These are phyloP conservation scores for Callionymus lyra DNA, from an alignment of 2,113 vertebrate species.

Conservation along the genomic window DNA sequence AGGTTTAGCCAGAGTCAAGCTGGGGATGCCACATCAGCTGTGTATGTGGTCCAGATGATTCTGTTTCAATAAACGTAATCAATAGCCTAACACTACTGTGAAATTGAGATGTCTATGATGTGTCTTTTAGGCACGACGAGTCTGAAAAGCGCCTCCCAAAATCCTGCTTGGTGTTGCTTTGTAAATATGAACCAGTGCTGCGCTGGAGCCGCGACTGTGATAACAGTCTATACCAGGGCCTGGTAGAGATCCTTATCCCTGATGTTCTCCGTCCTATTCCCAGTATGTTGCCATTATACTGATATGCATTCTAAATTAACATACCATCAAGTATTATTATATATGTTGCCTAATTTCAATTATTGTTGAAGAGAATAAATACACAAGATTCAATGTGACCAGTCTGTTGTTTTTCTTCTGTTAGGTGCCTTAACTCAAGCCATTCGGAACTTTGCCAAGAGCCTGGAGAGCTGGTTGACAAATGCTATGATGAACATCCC, in stretches of 20 bases:
- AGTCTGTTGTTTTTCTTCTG: neutral
- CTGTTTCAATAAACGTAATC: neutral
- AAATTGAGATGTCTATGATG: neutral
- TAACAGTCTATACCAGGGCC: slow-evolving; percentile 84
- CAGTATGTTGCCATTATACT: slow-evolving; percentile 67
- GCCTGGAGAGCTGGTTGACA: slow-evolving; percentile 88
- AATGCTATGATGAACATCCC: slow-evolving; percentile 94
- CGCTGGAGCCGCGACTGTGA: slow-evolving; percentile 88
- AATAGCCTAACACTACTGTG: no score
- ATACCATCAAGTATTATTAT: neutral
- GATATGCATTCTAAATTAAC: neutral
- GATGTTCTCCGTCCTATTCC: slow-evolving; percentile 89
- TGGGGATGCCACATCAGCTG: slow-evolving; percentile 69
- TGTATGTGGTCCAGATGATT: slow-evolving; percentile 66
- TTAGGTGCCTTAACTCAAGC: slow-evolving; percentile 96
- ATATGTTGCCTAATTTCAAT: neutral
- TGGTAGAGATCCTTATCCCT: slow-evolving; percentile 89
- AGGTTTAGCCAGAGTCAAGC: slow-evolving; percentile 79
- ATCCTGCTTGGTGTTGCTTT: slow-evolving; percentile 79
- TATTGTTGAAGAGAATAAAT: neutral
- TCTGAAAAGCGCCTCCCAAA: slow-evolving; percentile 88
- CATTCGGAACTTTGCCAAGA: slow-evolving; percentile 93
- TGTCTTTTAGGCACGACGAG: slow-evolving; percentile 75
- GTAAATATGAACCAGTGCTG: slow-evolving; percentile 88
- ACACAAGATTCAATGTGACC: neutral